Evolutionary conservation across 2,797 vertebrate genomes (phyloP).

Genomic region (Tympanoctomys barrerae): DNA sequence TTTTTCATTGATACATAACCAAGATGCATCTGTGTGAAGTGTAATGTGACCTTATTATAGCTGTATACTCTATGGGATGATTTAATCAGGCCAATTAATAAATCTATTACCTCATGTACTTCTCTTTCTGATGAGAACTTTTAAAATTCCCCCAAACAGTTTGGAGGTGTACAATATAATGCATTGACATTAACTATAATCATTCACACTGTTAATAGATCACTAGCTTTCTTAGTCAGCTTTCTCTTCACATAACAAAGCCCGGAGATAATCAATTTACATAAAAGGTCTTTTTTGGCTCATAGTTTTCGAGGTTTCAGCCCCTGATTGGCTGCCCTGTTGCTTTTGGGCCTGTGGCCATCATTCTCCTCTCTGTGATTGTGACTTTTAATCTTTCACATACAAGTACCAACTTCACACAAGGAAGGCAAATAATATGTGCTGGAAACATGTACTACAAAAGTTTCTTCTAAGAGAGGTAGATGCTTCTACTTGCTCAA

Average conservation of each 20-base stretch:
- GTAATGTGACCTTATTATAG: not conserved
- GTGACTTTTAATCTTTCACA: not conserved
- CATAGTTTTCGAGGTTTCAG: not conserved
- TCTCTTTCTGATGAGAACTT: not conserved
- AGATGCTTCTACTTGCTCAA: not conserved
- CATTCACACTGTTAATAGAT: not conserved
- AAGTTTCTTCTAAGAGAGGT: not conserved
- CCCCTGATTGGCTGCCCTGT: not conserved
- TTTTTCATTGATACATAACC: not conserved
- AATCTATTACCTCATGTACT: not conserved
- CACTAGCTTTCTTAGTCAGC: not conserved
- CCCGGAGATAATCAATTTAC: not conserved
- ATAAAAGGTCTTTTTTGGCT: not conserved
- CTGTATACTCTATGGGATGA: not conserved
- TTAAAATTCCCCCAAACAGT: not conserved
- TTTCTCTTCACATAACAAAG: not conserved
- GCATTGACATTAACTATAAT: not conserved
- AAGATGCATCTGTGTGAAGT: not conserved
- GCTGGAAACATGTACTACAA: not conserved
- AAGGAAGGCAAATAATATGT: not conserved
- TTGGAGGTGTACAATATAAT: not conserved
- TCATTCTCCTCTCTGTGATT: not conserved
- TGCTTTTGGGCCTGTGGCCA: not conserved
- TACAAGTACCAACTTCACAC: not conserved
- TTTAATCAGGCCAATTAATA: not conserved